A percentile compares a stretch with the other conserved stretches of the same genome.
Conservation (phyloP, 2,797 vertebrate species). For the Sternarchorhynchus goeldii region DNA sequence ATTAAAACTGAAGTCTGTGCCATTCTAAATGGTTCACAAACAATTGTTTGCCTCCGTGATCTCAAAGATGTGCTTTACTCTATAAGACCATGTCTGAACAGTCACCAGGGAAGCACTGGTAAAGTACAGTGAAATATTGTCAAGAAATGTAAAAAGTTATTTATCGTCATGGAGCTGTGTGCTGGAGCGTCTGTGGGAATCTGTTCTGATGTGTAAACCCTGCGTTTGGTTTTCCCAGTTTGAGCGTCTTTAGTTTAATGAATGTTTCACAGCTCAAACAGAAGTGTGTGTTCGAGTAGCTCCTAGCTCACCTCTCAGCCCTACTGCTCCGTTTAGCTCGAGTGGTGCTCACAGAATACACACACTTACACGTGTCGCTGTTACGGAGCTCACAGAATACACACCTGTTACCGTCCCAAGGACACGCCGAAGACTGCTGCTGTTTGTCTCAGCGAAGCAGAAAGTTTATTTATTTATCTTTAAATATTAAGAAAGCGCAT, state of each 20-base stretch:
- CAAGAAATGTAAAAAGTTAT: too few species aligned
- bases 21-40: too few species aligned
- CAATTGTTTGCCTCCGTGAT: too few species aligned
- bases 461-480: background rate
- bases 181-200: background rate
- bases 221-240: background rate
- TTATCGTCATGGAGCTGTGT: too few species aligned
- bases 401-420: constrained; percentile 1
- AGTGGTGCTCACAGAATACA: background rate
- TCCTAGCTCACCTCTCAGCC: background rate
- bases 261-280: constrained; percentile 20
- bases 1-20: too few species aligned
- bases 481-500: background rate
- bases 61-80: too few species aligned
- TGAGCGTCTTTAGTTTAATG: background rate
- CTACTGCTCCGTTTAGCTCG: background rate
- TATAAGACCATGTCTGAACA: too few species aligned
- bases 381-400: background rate
- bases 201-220: background rate
- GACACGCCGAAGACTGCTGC: background rate
- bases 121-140: too few species aligned
- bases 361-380: background rate
- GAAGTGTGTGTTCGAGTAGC: background rate
- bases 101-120: too few species aligned
- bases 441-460: background rate